These are phyloP conservation scores for Gorsachius goisagi DNA, from an alignment of 2,113 vertebrate species.

Conservation along the genomic window DNA sequence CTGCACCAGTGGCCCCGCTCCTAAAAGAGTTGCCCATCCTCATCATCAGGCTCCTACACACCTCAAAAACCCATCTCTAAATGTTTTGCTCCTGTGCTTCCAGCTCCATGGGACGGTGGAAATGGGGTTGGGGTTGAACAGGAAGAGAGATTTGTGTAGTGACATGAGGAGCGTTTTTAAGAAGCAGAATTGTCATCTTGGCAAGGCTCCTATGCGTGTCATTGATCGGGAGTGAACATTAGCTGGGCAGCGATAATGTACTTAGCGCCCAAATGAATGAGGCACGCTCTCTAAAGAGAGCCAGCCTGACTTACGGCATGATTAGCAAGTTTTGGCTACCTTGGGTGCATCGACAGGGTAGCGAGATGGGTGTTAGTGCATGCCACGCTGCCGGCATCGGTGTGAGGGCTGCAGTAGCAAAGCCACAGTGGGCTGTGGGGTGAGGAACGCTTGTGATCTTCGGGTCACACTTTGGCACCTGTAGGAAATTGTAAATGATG, in stretches of 20 bases:
- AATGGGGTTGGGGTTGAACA: not conserved
- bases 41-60: not conserved
- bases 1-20: fast-evolving
- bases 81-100: not conserved
- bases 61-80: not conserved
- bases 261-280: not conserved
- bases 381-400: not conserved
- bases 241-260: constrained; percentile 34
- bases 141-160: not conserved
- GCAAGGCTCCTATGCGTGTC: constrained; percentile 33
- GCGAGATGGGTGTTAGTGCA: too few relatives aligned
- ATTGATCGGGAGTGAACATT: constrained; percentile 30
- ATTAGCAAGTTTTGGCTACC: not conserved
- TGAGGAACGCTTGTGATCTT: not conserved
- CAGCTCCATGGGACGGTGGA: not conserved
- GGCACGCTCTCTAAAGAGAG: not conserved
- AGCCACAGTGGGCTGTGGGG: not conserved
- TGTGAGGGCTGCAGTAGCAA: not conserved
- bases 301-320: not conserved
- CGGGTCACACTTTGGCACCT: fast-evolving
- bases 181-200: constrained; percentile 56
- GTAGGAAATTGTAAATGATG: not conserved
- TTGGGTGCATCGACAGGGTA: not conserved
- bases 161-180: not conserved
- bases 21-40: not conserved